phyloP scores from a whole-genome alignment of 2,113 vertebrate genomes.

The Channa maculata region DNA sequence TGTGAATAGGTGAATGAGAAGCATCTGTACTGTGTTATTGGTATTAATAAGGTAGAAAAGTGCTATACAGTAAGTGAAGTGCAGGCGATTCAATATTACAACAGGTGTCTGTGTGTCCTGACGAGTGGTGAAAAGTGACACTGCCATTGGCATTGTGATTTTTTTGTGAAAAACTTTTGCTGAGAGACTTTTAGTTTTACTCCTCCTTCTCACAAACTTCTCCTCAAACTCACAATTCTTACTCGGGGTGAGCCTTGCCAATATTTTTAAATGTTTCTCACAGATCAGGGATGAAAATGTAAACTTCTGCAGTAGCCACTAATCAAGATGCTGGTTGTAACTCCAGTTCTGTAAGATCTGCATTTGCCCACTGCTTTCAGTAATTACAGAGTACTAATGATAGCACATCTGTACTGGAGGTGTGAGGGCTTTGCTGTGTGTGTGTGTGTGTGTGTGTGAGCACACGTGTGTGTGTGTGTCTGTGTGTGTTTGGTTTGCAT shows the following conservation, averaged over 20 bases:
- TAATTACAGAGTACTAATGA: constrained; percentile 5
- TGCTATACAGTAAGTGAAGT: too few relatives aligned
- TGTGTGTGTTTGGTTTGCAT: neutral
- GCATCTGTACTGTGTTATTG: too few relatives aligned
- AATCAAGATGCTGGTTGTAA: neutral
- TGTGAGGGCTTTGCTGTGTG: constrained; percentile 6
- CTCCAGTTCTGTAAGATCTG: neutral
- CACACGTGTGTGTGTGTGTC: constrained; percentile 7
- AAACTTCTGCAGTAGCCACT: neutral
- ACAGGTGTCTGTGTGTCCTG: too few relatives aligned
- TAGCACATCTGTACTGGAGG: constrained; percentile 56
- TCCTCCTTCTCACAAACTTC: neutral
- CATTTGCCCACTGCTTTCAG: neutral
- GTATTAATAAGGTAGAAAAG: too few relatives aligned
- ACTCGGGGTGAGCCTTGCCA: too few relatives aligned
- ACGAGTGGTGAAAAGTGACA: too few relatives aligned
- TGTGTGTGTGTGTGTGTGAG: constrained; percentile 15
- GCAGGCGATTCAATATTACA: too few relatives aligned
- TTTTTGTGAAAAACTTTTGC: neutral
- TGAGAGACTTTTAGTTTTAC: neutral
- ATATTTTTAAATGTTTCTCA: neutral
- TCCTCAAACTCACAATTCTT: too few relatives aligned
- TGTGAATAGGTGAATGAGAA: too few relatives aligned
- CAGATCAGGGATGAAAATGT: neutral
- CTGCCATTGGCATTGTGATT: too few relatives aligned